Base-by-base conservation (phyloP, 2,888 invertebrate species). In the Chouioia cunea region DNA sequence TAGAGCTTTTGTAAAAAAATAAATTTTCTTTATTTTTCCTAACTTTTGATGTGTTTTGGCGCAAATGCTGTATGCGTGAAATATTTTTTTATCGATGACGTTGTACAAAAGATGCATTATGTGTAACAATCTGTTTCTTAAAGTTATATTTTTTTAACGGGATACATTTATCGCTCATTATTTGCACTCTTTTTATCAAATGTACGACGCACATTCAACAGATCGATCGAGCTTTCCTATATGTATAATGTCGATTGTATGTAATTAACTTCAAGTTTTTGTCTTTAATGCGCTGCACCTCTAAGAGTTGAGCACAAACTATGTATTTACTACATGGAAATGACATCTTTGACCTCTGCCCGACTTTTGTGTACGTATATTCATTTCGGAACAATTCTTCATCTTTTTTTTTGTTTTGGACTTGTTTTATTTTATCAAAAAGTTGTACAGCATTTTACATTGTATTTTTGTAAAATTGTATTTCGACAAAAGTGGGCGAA, bases 1-100 rank as follows among this genome's bases (percentile, higher is more conserved):
- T 65, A 57, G 65, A 68, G 60, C 10, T 43, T 23, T 62, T 36
- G 69, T 73, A 73, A 65, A 73, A 73, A 73, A 73, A 73, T 72
- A 72, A 72, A 56, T 66, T 66, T 52, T 71, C 59, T 58, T 52
- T 16, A 56, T 56, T 53, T 53, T 20, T 67, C 15, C 54, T 46
- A 46, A 15, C 50, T 36, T 56, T 69, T 50, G 52, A 67, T 71
- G 58, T 48, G n/a, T 58, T 15, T 58, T 15, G 15, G 47, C 52
- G 47, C 52, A 53, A 53, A 50, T 68, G 63, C 10, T 23, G 43
- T 71, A 54, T 65, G 64, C 63, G 63, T 27, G 27, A 36, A 56
- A 56, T 27, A 23, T 36, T 44, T 27, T 52, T n/a, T n/a, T 53
- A 43, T 53, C 23, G 12, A 14, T 10, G 12, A 47, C 15, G n/a